These are phyloP conservation scores for Crematogaster levior DNA, from an alignment of 2,888 invertebrate species.

Conservation along the genomic window DNA sequence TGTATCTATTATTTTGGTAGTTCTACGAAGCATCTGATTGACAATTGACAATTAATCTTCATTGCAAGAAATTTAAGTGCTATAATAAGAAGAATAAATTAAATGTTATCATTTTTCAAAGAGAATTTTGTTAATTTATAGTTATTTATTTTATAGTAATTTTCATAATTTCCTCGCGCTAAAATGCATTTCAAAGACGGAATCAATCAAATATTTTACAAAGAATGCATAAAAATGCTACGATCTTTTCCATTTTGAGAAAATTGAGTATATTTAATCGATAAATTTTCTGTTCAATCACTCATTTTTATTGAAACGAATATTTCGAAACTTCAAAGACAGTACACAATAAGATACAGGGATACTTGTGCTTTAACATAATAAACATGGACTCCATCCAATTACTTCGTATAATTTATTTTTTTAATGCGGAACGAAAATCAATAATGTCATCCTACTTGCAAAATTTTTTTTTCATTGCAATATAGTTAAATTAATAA, in stretches of 20 bases:
- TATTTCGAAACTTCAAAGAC: neutral
- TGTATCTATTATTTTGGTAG: slow-evolving; percentile 31
- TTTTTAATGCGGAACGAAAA: neutral
- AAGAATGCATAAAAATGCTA: neutral
- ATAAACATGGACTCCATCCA: neutral
- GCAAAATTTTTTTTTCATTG: neutral
- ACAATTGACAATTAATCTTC: neutral
- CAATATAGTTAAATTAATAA: neutral
- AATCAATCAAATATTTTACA: neutral
- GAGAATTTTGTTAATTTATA: neutral
- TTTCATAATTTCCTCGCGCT: neutral
- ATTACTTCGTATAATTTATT: neutral
- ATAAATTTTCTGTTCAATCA: neutral
- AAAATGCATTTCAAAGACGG: neutral
- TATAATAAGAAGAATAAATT: neutral
- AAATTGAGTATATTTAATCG: slow-evolving; percentile 5
- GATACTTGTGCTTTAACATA: neutral
- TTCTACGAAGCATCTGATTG: neutral
- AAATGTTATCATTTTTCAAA: neutral
- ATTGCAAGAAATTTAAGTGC: neutral
- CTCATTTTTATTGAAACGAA: neutral
- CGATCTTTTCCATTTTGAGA: neutral
- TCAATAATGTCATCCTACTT: neutral
- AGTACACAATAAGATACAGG: neutral
- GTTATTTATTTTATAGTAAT: too few species aligned